Evolutionary conservation across 2,797 vertebrate genomes (phyloP), one percentile per base, ranked within the genome.

Genomic region (Tinamus major): DNA sequence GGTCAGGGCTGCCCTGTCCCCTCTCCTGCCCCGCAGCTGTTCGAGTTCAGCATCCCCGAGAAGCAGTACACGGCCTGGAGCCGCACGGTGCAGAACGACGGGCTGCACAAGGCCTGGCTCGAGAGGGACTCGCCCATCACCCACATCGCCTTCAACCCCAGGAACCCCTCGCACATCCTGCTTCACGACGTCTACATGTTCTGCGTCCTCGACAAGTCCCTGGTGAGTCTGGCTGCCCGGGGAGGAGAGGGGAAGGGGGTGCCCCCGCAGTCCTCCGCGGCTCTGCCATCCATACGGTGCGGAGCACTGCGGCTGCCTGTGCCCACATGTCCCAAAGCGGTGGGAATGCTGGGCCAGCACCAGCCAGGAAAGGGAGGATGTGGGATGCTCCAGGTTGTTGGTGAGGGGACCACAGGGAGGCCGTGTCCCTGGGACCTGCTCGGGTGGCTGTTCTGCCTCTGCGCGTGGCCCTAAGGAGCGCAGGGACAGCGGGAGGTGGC

Each of bases 51-150:
- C 65, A 98, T 99, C 94, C 93, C 94, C 2, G 93, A 98, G 90
- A 98, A 98, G 92, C 98, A 98, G 79, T 99, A 99, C 97, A 99
- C 98, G 0, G 94, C 97, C 26, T 99, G 99, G 99, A 99, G 99
- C 89, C 98, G 99, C 13, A 91, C 31, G 44, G 89, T 99, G 85
- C 98, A 99, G 97, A 98, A 96, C 86, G 89, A 96, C 0, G 99
- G 99, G 1, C 97, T 99, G 78, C 99, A 99, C 96, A 56, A 46
- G 10, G 39, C 94, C 56, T 99, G 99, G 99, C 63, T 98, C 79
- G 96, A 98, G 87, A 97, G 99, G 37, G 98, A 99, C 96, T 98
- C 98, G 0, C 99, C 99, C 27, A 95, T 99, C 96, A 99, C 98
- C 9, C 98, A 98, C 53, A 97, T 99, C 90, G 72, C 97, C 93